These are phyloP conservation scores for Schizotus pectinicornis DNA, from an alignment of 2,888 invertebrate genomes.

Conservation along the genomic window DNA sequence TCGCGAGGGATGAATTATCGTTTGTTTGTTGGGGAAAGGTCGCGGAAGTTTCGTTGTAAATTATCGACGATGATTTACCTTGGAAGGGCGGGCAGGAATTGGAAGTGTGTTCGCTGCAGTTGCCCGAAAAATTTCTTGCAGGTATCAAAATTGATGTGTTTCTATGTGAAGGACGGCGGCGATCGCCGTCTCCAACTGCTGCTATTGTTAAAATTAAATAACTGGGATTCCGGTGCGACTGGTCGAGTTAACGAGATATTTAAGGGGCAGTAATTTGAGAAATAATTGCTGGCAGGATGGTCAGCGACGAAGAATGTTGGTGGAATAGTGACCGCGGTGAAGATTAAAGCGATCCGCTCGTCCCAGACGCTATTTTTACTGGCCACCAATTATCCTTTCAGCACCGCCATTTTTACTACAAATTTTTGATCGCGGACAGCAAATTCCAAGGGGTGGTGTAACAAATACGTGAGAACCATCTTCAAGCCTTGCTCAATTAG, in stretches of 20 bases:
- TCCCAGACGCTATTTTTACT: slow-evolving; percentile 12
- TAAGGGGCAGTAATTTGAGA: slow-evolving; percentile 24
- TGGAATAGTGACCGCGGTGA: slow-evolving; percentile 17
- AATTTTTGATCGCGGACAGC: no score
- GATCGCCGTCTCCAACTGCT: slow-evolving; percentile 4
- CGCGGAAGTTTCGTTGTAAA: not conserved
- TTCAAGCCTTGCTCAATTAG: no score
- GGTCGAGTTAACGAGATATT: slow-evolving; percentile 30
- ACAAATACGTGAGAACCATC: no score
- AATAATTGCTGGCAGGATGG: slow-evolving; percentile 23
- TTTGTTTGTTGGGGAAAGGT: no score
- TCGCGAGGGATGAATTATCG: not conserved
- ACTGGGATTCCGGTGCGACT: slow-evolving; percentile 19
- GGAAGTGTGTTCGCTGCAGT: no score
- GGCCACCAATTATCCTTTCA: not conserved
- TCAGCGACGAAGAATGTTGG: slow-evolving; percentile 11
- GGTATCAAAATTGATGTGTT: no score
- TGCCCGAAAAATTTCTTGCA: no score
- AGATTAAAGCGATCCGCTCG: slow-evolving; percentile 16
- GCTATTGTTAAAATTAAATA: slow-evolving; percentile 29
- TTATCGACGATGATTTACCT: slow-evolving; percentile 18
- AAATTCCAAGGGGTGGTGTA: no score
- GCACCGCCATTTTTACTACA: no score
- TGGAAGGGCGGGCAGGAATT: no score
- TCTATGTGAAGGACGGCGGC: slow-evolving; percentile 7